Evolutionary conservation across 2,113 vertebrate species (phyloP).

Genomic region (Nycticebus coucang): DNA sequence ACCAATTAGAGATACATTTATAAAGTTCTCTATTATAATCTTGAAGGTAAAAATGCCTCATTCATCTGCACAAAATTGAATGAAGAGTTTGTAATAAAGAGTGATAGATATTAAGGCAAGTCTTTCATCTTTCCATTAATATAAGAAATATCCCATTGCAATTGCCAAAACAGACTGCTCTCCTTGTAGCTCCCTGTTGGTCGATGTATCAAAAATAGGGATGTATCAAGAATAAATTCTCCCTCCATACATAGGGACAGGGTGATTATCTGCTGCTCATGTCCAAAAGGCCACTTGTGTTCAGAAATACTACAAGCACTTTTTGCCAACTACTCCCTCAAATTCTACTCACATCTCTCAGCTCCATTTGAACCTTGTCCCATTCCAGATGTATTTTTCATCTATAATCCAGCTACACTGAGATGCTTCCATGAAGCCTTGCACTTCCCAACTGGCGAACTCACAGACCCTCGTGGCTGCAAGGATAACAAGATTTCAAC

Average conservation of each 20-base stretch:
- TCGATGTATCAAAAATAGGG: not conserved
- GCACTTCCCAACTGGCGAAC: not conserved
- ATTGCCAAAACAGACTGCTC: not conserved
- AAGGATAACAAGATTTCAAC: not conserved
- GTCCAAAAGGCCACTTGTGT: not conserved
- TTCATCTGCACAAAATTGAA: not conserved
- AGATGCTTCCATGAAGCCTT: not conserved
- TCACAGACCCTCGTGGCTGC: not conserved
- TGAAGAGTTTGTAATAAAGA: not conserved
- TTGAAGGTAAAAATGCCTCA: conserved; percentile 6
- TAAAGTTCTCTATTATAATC: not conserved
- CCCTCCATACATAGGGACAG: not conserved
- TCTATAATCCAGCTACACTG: not conserved
- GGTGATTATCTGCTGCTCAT: not conserved
- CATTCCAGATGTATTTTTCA: not conserved
- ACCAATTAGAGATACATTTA: not conserved
- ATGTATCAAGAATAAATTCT: not conserved
- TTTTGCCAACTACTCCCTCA: not conserved
- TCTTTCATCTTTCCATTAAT: not conserved
- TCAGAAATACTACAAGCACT: not conserved
- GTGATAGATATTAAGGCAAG: not conserved
- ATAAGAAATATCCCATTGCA: conserved; percentile 34
- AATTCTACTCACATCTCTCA: not conserved
- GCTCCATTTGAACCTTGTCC: not conserved
- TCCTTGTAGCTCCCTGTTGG: not conserved